Base-by-base conservation (phyloP, 2,797 vertebrate species). In the Propithecus perrieri region DNA sequence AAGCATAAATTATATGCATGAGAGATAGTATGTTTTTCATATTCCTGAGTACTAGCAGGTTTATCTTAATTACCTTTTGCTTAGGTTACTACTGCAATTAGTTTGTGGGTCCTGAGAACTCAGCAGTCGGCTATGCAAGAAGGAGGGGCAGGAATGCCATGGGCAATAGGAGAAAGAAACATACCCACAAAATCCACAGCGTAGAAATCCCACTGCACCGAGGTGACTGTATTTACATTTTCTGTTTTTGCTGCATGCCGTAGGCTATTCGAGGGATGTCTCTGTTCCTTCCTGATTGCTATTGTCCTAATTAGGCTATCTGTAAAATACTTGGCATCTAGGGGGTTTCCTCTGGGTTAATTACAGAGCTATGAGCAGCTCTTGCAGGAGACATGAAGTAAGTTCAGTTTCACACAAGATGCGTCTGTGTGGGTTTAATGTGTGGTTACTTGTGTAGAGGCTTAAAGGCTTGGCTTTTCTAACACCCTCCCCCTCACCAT, bases 291-390 rank as follows among this genome's bases (percentile, higher is more conserved):
- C 67, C 69, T 61, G 79, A 63, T 50, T 78, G 43, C 17, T 67
- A 89, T 83, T 94, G 74, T 75, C 50, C 79, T 94, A 80, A 67
- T 93, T 92, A 94, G 90, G 89, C 18, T 17, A 43, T 83, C 53
- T 80, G 22, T 74, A 84, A 78, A 80, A 80, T 57, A 76, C 28
- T 57, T 72, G 35, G 76, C 30, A 28, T 88, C 80, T 46, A 50
- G 57, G 79, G 46, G 46, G 75, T 83, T 96, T 53, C 43, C 91
- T 94, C 57, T 97, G n/a, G 13, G n/a, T 96, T 97, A 94, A 96
- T 95, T 93, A 93, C 46, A 75, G 67, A 92, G 26, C 72, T 57
- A 14, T 41, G 48, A 59, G 30, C 35, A 89, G 55, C 30, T 69
- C 84, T 92, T 96, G 69, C 63, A 48, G 46, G 46, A 91, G 41